phyloP scores from a whole-genome alignment of 1,140 invertebrate genomes.

The Meloidogyne exigua region DNA sequence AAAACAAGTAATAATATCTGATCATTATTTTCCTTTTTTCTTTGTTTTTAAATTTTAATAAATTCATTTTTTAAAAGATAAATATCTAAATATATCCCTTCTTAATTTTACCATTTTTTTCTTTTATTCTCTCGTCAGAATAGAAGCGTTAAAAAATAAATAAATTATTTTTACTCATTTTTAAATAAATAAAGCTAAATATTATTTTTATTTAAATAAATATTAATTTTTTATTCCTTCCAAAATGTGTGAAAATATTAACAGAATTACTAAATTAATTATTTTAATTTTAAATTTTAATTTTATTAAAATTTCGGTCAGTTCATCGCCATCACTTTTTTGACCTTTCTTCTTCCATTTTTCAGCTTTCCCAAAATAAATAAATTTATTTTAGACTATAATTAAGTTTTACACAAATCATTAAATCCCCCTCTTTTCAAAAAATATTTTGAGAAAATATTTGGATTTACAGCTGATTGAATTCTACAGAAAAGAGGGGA shows the following conservation, averaged over 20 bases:
- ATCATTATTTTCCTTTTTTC: constrained; percentile 1
- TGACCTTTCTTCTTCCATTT: no score
- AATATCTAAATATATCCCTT: not conserved
- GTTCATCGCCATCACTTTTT: no score
- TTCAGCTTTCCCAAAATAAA: not conserved
- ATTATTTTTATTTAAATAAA: no score
- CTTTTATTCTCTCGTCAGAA: not conserved
- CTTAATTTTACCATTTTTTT: not conserved
- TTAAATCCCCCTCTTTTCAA: not conserved
- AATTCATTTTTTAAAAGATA: not conserved
- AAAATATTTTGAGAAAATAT: not conserved
- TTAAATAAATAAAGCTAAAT: no score
- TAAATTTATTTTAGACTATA: not conserved
- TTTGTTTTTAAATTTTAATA: not conserved
- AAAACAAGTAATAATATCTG: constrained; percentile 5
- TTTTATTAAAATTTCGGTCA: no score
- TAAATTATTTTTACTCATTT: no score
- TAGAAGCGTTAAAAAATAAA: not conserved
- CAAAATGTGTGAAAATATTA: no score
- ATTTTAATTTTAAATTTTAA: no score
- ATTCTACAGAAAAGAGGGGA: not conserved
- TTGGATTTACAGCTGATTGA: not conserved
- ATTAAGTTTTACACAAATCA: constrained; percentile 1
- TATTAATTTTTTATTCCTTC: no score
- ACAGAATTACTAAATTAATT: no score